A percentile compares a stretch with the other conserved stretches of the same genome.
phyloP scores from a whole-genome alignment of 2,888 invertebrate species.

The Antheraea yamamai region DNA sequence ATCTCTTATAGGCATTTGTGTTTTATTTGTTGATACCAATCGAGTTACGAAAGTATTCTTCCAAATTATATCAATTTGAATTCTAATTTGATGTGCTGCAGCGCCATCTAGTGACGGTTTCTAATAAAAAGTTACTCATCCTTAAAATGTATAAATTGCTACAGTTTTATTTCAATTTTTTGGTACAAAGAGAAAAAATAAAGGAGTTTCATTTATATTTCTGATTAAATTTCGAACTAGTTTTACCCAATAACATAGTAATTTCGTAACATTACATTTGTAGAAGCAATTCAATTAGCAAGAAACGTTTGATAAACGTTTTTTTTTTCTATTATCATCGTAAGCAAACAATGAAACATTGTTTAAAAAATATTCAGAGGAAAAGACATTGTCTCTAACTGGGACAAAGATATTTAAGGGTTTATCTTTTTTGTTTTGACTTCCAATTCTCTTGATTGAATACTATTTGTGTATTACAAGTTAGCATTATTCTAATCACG shows the following conservation, averaged over 20 bases:
- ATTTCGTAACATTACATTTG: background rate
- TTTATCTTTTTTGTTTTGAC: background rate
- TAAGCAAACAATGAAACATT: background rate
- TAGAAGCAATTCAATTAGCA: background rate
- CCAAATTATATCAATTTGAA: no score
- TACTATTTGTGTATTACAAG: background rate
- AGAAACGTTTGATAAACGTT: background rate
- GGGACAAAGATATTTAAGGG: background rate
- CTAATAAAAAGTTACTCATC: no score
- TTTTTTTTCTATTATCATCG: conserved; percentile 8
- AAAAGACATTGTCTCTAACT: background rate
- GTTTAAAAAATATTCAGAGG: background rate
- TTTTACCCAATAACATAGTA: background rate
- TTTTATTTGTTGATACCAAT: no score
- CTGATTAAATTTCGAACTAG: background rate
- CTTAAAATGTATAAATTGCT: background rate
- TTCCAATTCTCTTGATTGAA: background rate
- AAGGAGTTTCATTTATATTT: background rate
- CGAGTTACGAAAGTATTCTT: no score
- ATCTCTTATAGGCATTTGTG: no score
- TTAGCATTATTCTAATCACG: background rate
- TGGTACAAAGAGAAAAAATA: background rate
- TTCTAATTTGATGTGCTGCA: no score
- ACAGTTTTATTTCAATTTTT: background rate
- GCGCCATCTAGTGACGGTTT: no score